Evolutionary conservation across 2,888 invertebrate genomes (phyloP).

Genomic region (Acanthosepion esculentum): DNA sequence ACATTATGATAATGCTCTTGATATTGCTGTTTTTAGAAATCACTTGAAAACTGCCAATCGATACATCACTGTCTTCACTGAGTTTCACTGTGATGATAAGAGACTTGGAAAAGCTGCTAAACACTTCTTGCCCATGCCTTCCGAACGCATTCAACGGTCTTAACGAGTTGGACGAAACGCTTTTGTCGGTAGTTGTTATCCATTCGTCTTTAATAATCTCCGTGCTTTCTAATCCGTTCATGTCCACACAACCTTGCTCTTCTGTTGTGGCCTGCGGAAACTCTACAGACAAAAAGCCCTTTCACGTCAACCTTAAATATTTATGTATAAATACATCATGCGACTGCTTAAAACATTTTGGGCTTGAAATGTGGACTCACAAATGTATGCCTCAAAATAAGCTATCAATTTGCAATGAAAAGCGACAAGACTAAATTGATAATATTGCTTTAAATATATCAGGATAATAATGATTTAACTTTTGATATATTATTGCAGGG

Average conservation of each 20-base stretch:
- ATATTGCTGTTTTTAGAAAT: neutral
- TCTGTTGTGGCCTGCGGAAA: neutral
- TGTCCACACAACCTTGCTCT: neutral
- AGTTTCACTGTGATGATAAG: conserved; percentile 14
- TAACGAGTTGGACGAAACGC: neutral
- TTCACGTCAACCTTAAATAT: neutral
- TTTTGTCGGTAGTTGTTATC: conserved; percentile 8
- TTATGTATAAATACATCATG: too few species aligned
- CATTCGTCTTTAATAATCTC: neutral
- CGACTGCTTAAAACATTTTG: too few species aligned
- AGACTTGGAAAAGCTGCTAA: neutral
- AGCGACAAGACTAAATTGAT: too few species aligned
- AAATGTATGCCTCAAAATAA: too few species aligned
- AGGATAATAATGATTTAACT: too few species aligned
- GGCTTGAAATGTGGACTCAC: too few species aligned
- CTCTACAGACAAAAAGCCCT: neutral
- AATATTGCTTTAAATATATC: too few species aligned
- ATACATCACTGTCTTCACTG: neutral
- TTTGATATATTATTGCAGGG: too few species aligned
- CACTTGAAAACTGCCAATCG: neutral
- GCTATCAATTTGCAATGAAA: too few species aligned
- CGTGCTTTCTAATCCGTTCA: neutral
- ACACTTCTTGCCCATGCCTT: neutral
- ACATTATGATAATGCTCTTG: neutral
- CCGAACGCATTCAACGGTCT: neutral